Evolutionary conservation across 2,888 invertebrate genomes (phyloP).

Genomic region (Eristalinus aeneus): DNA sequence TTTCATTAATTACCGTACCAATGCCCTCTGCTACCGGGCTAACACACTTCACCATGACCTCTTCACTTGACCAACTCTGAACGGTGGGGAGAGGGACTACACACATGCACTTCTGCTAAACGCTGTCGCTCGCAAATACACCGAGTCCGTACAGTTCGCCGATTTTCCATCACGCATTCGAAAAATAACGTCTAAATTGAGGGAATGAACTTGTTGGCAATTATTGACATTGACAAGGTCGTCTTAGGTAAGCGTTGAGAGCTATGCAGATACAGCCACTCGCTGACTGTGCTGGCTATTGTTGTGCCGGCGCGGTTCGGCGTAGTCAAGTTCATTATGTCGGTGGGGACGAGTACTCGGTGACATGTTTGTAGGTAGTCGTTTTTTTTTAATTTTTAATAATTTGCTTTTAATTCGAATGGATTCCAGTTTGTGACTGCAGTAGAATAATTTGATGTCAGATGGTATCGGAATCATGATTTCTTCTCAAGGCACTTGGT

Average conservation of each 20-base stretch:
- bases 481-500: slow-evolving; percentile 39
- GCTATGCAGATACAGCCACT: slow-evolving; percentile 12
- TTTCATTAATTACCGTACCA: slow-evolving; percentile 27
- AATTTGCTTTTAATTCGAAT: slow-evolving; percentile 58
- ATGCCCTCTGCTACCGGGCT: slow-evolving; percentile 12
- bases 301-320: slow-evolving; percentile 22
- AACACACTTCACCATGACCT: slow-evolving; percentile 56
- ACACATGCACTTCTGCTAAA: slow-evolving; percentile 43
- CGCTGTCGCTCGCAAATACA: neutral
- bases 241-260: slow-evolving; percentile 28
- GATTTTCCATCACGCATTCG: neutral
- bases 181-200: slow-evolving; percentile 52
- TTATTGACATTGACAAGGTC: slow-evolving; percentile 70
- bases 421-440: slow-evolving; percentile 24
- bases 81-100: neutral
- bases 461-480: slow-evolving; percentile 33
- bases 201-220: slow-evolving; percentile 69
- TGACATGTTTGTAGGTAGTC: slow-evolving; percentile 19
- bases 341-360: neutral
- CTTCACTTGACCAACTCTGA: slow-evolving; percentile 43
- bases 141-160: neutral
- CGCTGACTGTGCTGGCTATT: neutral
- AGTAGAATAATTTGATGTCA: slow-evolving; percentile 19
- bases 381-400: neutral
- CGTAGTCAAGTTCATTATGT: slow-evolving; percentile 50